These are phyloP conservation scores for Erebia epiphron DNA, from an alignment of 2,888 invertebrate genomes.

Conservation along the genomic window DNA sequence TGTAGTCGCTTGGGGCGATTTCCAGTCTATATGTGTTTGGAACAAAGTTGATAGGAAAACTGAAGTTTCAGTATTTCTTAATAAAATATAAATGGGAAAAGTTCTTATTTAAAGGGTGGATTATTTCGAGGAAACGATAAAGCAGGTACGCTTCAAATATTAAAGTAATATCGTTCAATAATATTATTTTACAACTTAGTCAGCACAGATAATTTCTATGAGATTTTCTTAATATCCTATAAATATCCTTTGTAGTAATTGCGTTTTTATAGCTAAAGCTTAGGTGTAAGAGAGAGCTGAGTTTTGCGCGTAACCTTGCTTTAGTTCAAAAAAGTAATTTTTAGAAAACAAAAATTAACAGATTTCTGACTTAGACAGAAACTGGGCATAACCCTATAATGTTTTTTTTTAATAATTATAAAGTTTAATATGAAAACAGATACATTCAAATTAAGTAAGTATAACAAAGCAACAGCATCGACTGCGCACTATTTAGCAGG, in stretches of 20 bases:
- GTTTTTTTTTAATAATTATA: too few species aligned
- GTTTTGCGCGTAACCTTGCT: too few species aligned
- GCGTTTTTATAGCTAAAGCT: too few species aligned
- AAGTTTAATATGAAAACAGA: background rate
- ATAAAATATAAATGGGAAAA: conserved; percentile 73
- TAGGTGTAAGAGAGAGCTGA: too few species aligned
- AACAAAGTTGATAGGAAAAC: conserved; percentile 67
- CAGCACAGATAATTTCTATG: too few species aligned
- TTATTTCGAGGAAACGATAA: conserved; percentile 36
- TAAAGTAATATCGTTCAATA: background rate
- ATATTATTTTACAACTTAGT: background rate
- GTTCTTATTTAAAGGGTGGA: conserved; percentile 52
- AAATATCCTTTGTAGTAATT: too few species aligned
- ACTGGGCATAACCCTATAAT: too few species aligned
- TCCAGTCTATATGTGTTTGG: conserved; percentile 66
- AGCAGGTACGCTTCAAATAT: background rate
- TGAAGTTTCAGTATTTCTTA: conserved; percentile 70
- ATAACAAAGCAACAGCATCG: conserved; percentile 1
- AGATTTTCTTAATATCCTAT: too few species aligned
- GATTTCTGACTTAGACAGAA: too few species aligned
- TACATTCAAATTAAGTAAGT: background rate
- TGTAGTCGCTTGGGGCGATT: conserved; percentile 53
- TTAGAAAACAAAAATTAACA: too few species aligned
- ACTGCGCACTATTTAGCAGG: conserved; percentile 42
- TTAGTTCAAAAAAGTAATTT: too few species aligned